Percentiles rank a stretch among this genome's conserved stretches.
These are phyloP conservation scores for Melinaea menophilus DNA, from an alignment of 2,888 invertebrate species.

Conservation along the genomic window DNA sequence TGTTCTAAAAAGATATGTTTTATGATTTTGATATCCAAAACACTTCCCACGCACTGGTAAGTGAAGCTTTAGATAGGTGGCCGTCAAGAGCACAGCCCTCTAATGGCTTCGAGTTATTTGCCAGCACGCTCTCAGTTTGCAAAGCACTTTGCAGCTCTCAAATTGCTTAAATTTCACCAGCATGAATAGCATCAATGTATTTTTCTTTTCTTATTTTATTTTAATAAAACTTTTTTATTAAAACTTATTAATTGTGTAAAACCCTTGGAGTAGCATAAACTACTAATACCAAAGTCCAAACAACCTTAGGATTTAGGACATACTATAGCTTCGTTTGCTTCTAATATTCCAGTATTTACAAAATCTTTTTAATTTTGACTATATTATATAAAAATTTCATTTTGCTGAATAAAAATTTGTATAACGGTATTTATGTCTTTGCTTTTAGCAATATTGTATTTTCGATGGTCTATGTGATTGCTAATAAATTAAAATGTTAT, in stretches of 20 bases:
- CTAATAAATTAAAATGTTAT: too few relatives aligned
- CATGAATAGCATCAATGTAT: background rate
- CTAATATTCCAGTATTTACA: too few relatives aligned
- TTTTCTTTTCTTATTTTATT: background rate
- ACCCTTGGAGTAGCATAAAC: too few relatives aligned
- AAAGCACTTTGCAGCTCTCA: slow-evolving; percentile 1
- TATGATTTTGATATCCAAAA: background rate
- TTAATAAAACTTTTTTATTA: background rate
- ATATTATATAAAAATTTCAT: too few relatives aligned
- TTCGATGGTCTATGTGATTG: too few relatives aligned
- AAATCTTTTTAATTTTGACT: too few relatives aligned
- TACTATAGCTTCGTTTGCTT: too few relatives aligned
- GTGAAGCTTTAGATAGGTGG: background rate
- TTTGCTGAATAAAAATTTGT: too few relatives aligned
- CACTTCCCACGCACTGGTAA: background rate
- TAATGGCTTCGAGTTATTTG: slow-evolving; percentile 2
- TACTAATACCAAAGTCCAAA: too few relatives aligned
- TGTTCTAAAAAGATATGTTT: background rate
- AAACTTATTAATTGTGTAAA: background rate
- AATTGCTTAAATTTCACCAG: slow-evolving; percentile 1
- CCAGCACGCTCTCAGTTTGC: background rate
- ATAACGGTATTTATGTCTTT: too few relatives aligned
- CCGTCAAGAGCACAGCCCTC: background rate
- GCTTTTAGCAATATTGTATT: too few relatives aligned
- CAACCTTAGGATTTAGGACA: too few relatives aligned